These are phyloP conservation scores for Elachura formosa DNA, from an alignment of 2,113 vertebrate species.

Conservation along the genomic window DNA sequence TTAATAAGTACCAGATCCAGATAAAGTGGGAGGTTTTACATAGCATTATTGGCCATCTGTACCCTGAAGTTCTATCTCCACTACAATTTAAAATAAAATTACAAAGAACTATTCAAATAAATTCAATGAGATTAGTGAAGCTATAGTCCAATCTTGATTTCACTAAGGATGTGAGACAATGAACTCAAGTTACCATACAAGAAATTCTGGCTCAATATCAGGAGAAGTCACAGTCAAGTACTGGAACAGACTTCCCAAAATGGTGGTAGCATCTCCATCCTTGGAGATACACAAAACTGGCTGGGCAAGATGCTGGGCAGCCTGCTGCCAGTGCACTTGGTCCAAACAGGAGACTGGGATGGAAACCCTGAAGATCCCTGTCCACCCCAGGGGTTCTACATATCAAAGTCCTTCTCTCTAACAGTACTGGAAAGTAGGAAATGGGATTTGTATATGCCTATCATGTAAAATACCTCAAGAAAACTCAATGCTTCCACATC, in stretches of 20 bases:
- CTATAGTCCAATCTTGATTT: neutral
- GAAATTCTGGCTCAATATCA: neutral
- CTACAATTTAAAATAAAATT: neutral
- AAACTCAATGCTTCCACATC: fast-evolving
- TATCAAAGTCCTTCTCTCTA: neutral
- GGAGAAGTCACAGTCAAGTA: neutral
- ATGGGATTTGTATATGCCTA: neutral
- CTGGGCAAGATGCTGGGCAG: neutral
- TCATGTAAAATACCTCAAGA: neutral
- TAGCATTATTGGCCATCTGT: neutral
- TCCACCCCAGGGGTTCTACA: neutral
- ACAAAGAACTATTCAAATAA: neutral
- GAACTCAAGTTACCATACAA: neutral
- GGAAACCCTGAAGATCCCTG: neutral
- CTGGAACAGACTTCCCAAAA: neutral
- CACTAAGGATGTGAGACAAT: neutral
- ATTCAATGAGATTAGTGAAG: neutral
- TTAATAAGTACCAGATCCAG: neutral
- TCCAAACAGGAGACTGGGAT: neutral
- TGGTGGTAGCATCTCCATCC: neutral
- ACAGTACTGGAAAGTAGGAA: neutral
- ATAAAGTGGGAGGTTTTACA: neutral
- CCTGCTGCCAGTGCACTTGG: neutral
- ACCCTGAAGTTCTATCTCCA: neutral
- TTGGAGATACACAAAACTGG: neutral